Base-by-base conservation (phyloP, 2,888 invertebrate species). In the Brachyptera putata region DNA sequence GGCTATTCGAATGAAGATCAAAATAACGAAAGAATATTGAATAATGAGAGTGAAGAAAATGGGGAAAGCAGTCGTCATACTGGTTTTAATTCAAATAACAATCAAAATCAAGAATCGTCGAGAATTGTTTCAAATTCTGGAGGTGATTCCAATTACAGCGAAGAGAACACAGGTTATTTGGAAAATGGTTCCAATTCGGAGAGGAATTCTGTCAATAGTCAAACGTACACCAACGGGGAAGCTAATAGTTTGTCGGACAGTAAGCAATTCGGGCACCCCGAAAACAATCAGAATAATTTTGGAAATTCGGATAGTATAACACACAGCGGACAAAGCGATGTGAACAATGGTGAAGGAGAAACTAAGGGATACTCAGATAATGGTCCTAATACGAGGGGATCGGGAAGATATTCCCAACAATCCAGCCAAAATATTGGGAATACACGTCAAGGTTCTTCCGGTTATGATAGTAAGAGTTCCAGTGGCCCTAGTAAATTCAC, bases 351-450 rank as follows among this genome's bases (percentile, higher is more conserved):
- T 9, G 30, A 24, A 5, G 3, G 3, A 30, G 14, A 22, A 3
- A 25, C 50, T 50, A 26, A 26, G 16, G 30, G 49, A 3, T 50
- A 50, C 18, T 50, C 49, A n/a, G 49, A 50, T 1, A 50, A 50
- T 26, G 49, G 49, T 3, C 49, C 49, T 3, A 25, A 50, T 24
- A 3, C 13, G 14, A 26, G 11, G 22, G 4, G 41, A 41, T 2
- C 41, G 21, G 41, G 7, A 14, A 41, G 21, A 41, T 16, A 21
- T 4, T 14, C 41, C 16, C 5, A 41, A 41, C 16, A 18, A 18
- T 41, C 41, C 4, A 41, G 11, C n/a, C n/a, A n/a, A n/a, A n/a
- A n/a, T n/a, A n/a, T n/a, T n/a, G n/a, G n/a, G n/a, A n/a, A n/a
- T n/a, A n/a, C n/a, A n/a, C n/a, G n/a, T n/a, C n/a, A n/a, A n/a